Evolutionary conservation across 2,888 invertebrate genomes (phyloP), one percentile per base, ranked within the genome.

Genomic region (Hypselothyrea guttata): DNA sequence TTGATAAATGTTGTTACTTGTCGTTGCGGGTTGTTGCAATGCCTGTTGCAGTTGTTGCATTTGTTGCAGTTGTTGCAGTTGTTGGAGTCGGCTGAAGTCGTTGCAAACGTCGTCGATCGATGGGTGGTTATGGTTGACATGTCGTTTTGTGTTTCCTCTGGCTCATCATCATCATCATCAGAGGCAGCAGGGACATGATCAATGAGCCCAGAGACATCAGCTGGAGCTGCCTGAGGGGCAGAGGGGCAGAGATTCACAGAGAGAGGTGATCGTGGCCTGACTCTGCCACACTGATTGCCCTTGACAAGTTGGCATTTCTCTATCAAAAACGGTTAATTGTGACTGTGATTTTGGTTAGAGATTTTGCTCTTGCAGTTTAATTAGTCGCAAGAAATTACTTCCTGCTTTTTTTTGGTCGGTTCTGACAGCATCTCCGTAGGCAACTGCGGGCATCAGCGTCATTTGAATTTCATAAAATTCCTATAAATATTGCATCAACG

Each of bases 41-140:
- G n/a, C n/a, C n/a, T 64, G 47, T 58, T 54, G 44, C 44, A 38
- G 63, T 42, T 49, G 45, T 53, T 55, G 48, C 46, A 61, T 47
- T 60, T 64, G 47, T 58, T 54, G 44, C 44, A 38, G 63, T 42
- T 49, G 45, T 53, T 55, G 48, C 37, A 49, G 52, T 49, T 54
- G 63, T 41, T 51, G 33, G 59, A 41, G 22, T 22, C 22, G 22
- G 22, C 38, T 9, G 34, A 58, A 51, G 46, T 58, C 46, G 53
- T 55, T 63, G 72, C 42, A 40, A 64, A 61, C 64, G 60, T 65
- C 56, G 60, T 48, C 83, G 81, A 87, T 86, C 87, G 83, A 87
- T 86, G 85, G 87, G 87, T 86, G 86, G 87, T 86, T 86, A 79
- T 74, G 75, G 84, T 77, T 84, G 86, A 84, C 87, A 86, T 81